These are phyloP conservation scores for Papilio machaon DNA, from an alignment of 1,140 invertebrate species.

Conservation along the genomic window DNA sequence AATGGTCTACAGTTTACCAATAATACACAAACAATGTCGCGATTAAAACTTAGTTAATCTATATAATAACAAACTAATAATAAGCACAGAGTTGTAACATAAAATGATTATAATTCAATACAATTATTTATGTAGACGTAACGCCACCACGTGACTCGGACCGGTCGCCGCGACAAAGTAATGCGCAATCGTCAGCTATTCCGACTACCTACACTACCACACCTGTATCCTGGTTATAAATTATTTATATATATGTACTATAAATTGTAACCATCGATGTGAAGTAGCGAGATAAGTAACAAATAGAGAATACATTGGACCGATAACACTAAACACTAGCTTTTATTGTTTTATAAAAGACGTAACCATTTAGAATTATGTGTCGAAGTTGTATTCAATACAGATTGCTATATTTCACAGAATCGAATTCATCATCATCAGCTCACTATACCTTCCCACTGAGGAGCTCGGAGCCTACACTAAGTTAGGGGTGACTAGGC, in stretches of 20 bases:
- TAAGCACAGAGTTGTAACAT: conserved; percentile 5
- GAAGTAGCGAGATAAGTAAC: neutral
- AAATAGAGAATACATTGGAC: neutral
- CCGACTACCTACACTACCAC: conserved; percentile 30
- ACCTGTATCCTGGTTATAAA: conserved; percentile 37
- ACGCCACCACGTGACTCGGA: conserved; percentile 30
- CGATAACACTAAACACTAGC: neutral
- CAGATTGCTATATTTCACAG: too few species aligned
- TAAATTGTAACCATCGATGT: conserved; percentile 26
- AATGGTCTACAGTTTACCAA: neutral
- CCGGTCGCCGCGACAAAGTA: conserved; percentile 38
- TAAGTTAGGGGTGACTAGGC: too few species aligned
- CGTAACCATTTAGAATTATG: too few species aligned
- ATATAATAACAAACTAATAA: conserved; percentile 19
- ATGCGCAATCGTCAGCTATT: conserved; percentile 27
- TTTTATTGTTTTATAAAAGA: neutral
- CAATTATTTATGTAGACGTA: conserved; percentile 33
- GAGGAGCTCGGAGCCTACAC: too few species aligned
- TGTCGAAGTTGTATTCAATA: too few species aligned
- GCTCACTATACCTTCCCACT: too few species aligned
- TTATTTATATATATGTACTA: conserved; percentile 33
- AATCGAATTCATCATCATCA: too few species aligned
- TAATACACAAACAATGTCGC: neutral
- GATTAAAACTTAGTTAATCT: too few species aligned
- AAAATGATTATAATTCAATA: conserved; percentile 32